Conservation (phyloP, 2,113 vertebrate genomes). For the Perca fluviatilis region DNA sequence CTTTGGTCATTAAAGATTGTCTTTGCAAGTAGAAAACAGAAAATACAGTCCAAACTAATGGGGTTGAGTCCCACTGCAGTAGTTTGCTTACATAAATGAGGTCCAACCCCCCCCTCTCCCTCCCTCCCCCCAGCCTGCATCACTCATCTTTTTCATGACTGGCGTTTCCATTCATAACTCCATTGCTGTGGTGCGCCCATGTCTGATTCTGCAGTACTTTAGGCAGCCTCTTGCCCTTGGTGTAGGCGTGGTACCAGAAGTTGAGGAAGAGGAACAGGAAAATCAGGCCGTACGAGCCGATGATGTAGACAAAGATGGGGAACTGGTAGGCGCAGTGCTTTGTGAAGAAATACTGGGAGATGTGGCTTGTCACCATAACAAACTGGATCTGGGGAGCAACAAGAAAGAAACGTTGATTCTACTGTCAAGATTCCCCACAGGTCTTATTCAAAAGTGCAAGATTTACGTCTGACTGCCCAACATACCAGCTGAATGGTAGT, state of each 20-base stretch:
- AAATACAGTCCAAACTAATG: constrained; percentile 10
- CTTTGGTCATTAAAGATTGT: constrained; percentile 67
- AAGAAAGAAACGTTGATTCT: background rate
- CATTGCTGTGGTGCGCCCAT: constrained; percentile 84
- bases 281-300: constrained; percentile 88
- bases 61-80: constrained; percentile 18
- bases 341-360: constrained; percentile 94
- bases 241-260: constrained; percentile 98
- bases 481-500: constrained; percentile 95
- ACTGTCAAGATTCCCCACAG: background rate
- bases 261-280: constrained; percentile 96
- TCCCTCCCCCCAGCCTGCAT: constrained; percentile 3
- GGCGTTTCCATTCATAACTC: constrained; percentile 84
- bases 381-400: constrained; percentile 90
- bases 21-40: constrained; percentile 46
- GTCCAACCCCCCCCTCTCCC: constrained; percentile 8
- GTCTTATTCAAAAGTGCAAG: background rate
- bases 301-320: constrained; percentile 95
- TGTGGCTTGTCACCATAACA: constrained; percentile 89
- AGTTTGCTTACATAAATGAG: constrained; percentile 39
- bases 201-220: constrained; percentile 88
- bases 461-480: constrained; percentile 26
- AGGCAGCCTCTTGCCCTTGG: constrained; percentile 93
- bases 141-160: constrained; percentile 77
- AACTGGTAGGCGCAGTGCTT: constrained; percentile 93